Percentiles rank a stretch among this genome's conserved stretches.
Evolutionary conservation across 2,113 vertebrate species (phyloP).

Genomic region (Psephotus haematonotus): DNA sequence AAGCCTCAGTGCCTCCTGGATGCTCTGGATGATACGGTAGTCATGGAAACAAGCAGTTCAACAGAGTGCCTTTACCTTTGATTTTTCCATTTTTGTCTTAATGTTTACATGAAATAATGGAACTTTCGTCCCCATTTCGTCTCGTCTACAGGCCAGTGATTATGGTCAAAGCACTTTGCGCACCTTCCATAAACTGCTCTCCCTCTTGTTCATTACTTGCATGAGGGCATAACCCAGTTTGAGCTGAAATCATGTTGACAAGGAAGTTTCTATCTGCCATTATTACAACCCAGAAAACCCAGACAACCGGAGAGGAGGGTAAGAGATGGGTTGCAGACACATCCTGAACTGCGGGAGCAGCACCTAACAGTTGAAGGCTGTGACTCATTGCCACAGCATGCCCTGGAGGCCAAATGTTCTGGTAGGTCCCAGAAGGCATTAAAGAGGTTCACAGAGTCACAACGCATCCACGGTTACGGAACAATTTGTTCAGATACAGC

Average conservation of each 20-base stretch:
- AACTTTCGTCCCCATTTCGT: neutral
- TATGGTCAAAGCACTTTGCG: neutral
- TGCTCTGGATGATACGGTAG: neutral
- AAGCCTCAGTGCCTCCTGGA: neutral
- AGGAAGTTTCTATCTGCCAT: neutral
- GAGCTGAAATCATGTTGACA: neutral
- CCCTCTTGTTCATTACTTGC: neutral
- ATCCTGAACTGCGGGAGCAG: neutral
- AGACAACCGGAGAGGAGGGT: neutral
- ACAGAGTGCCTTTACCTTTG: slow-evolving; percentile 52
- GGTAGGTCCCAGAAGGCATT: neutral
- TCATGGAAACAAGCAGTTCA: slow-evolving; percentile 56
- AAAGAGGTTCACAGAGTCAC: neutral
- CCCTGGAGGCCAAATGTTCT: neutral
- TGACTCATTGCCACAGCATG: neutral
- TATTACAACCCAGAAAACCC: fast-evolving
- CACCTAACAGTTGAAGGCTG: neutral
- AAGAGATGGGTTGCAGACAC: neutral
- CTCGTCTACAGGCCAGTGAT: neutral
- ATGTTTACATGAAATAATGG: neutral
- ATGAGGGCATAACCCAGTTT: neutral
- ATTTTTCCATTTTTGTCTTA: slow-evolving; percentile 32
- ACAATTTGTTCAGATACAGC: neutral
- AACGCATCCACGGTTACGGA: neutral
- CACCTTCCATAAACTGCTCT: neutral